A percentile compares a stretch with the other conserved stretches of the same genome.
Evolutionary conservation across 64 coral and sea anemone species (phyloP).

Genomic region (Anthopleura sola): DNA sequence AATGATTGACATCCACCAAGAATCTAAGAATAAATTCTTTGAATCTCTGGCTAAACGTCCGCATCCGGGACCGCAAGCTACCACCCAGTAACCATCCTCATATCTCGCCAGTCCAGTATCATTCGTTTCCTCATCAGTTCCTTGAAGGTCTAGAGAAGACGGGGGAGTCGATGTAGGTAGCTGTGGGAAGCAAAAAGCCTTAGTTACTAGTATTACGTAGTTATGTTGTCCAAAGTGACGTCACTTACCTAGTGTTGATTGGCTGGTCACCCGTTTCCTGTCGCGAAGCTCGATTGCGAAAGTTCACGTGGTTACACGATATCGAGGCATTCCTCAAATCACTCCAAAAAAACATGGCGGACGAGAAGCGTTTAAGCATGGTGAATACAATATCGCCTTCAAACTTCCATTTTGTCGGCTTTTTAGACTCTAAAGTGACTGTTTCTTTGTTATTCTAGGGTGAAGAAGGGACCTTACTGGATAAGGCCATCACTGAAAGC

Average conservation of each 20-base stretch:
- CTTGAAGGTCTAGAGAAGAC: no score
- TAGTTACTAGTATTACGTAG: neutral
- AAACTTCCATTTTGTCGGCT: neutral
- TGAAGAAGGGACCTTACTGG: slow-evolving; percentile 24
- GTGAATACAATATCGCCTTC: slow-evolving; percentile 28
- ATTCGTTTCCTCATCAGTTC: no score
- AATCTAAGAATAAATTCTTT: neutral
- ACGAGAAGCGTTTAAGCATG: slow-evolving; percentile 26
- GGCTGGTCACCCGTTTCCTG: neutral
- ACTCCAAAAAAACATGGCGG: slow-evolving; percentile 20
- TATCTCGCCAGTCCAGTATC: no score
- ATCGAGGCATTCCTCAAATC: slow-evolving; percentile 23
- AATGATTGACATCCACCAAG: neutral
- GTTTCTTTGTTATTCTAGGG: slow-evolving; percentile 34
- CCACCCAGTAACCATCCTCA: no score
- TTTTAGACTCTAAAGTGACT: slow-evolving; percentile 15
- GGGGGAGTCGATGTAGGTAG: no score
- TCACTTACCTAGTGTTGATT: neutral
- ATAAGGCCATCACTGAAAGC: slow-evolving; percentile 23
- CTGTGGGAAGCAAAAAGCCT: no score
- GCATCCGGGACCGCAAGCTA: no score
- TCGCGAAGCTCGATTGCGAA: neutral
- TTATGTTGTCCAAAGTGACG: neutral
- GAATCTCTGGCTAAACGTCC: no score
- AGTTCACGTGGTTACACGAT: slow-evolving; percentile 33